Conservation (phyloP, 2,113 vertebrate genomes). For the Seriola aureovittata region DNA sequence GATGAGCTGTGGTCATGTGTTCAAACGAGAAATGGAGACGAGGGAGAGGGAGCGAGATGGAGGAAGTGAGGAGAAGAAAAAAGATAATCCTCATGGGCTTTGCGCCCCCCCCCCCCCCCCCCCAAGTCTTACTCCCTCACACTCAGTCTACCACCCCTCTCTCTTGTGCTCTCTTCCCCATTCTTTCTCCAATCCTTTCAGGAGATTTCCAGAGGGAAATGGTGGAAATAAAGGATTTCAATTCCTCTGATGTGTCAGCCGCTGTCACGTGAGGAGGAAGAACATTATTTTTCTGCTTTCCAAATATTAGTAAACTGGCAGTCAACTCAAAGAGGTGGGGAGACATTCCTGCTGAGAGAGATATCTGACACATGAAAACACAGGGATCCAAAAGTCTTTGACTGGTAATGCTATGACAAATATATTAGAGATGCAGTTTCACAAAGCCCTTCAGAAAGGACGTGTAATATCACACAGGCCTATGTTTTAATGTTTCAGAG, state of each 20-base stretch:
- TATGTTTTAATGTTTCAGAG: not conserved
- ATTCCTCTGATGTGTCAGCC: slow-evolving; percentile 55
- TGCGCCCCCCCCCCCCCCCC: slow-evolving; percentile 24
- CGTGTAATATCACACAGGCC: not conserved
- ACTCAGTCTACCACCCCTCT: slow-evolving; percentile 17
- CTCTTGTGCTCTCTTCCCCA: slow-evolving; percentile 1
- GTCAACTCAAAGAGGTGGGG: not conserved
- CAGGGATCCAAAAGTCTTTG: not conserved
- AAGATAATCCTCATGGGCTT: slow-evolving; percentile 74
- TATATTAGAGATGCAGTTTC: not conserved
- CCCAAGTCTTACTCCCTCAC: slow-evolving; percentile 40
- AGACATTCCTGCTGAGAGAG: not conserved
- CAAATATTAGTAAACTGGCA: slow-evolving; percentile 14
- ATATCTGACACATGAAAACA: slow-evolving; percentile 3
- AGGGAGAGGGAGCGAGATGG: not conserved
- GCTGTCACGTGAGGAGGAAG: slow-evolving; percentile 41
- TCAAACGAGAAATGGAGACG: slow-evolving; percentile 42
- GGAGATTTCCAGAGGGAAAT: slow-evolving; percentile 50
- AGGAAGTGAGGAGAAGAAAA: slow-evolving; percentile 45
- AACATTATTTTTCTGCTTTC: slow-evolving; percentile 13
- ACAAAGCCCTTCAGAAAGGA: slow-evolving; percentile 7
- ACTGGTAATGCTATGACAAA: not conserved
- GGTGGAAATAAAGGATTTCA: slow-evolving; percentile 49
- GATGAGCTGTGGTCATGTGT: slow-evolving; percentile 72
- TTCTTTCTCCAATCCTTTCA: slow-evolving; percentile 56